Percentiles rank a stretch among this genome's conserved stretches.
Conservation (phyloP, 2,797 vertebrate species). For the Eupleurogrammus muticus region DNA sequence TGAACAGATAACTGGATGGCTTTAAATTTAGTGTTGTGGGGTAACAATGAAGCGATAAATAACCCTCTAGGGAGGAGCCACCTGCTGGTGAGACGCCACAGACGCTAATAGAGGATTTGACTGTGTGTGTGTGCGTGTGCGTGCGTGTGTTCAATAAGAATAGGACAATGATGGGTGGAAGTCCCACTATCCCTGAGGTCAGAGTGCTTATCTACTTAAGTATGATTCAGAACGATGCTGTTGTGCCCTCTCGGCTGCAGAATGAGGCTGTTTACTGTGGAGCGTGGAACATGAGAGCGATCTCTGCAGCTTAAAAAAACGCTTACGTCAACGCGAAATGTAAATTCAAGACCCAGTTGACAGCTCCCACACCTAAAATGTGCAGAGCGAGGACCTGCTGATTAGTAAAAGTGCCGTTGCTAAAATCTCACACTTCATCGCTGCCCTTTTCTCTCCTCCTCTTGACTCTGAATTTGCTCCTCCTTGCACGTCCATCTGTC, state of each 20-base stretch:
- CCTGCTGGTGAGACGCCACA: too few species aligned
- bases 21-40: too few species aligned
- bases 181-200: background rate
- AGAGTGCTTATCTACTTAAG: background rate
- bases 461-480: constrained; percentile 42
- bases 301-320: constrained; percentile 50
- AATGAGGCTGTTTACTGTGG: constrained; percentile 17
- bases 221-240: background rate
- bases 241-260: background rate
- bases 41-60: too few species aligned
- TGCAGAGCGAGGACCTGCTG: constrained; percentile 20
- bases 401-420: constrained; percentile 41
- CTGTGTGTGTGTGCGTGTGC: too few species aligned
- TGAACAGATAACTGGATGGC: too few species aligned
- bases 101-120: too few species aligned
- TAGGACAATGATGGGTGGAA: too few species aligned
- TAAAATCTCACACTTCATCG: constrained; percentile 43
- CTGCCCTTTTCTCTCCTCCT: constrained; percentile 39
- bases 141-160: too few species aligned
- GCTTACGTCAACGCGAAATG: constrained; percentile 52
- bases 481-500: constrained; percentile 58
- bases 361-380: constrained; percentile 51
- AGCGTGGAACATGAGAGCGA: constrained; percentile 23
- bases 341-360: constrained; percentile 50
- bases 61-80: too few species aligned